Conservation (phyloP, 2,888 invertebrate species). For the Eristalinus aeneus region DNA sequence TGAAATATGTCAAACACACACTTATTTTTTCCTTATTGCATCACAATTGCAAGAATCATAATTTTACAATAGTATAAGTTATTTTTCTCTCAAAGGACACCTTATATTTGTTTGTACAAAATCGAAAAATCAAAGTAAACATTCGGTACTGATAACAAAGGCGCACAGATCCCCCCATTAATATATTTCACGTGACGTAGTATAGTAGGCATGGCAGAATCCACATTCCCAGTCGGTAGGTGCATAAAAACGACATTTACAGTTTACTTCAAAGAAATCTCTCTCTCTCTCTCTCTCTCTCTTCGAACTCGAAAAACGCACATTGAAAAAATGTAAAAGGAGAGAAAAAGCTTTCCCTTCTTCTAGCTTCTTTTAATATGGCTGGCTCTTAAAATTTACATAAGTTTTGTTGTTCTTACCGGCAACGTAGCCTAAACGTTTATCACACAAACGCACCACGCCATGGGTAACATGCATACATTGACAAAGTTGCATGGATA, state of each 20-base stretch:
- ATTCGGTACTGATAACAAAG: background rate
- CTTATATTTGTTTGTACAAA: too few species aligned
- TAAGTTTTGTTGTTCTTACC: conserved; percentile 8
- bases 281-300: too few species aligned
- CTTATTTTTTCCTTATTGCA: background rate
- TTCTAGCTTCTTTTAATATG: background rate
- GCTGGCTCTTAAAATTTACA: background rate
- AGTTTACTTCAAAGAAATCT: background rate
- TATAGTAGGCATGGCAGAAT: background rate
- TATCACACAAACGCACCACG: conserved; percentile 7
- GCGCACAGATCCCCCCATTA: background rate
- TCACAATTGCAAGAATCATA: background rate
- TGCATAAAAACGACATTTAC: conserved; percentile 21
- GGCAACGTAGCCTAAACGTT: conserved; percentile 42
- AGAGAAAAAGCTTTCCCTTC: background rate
- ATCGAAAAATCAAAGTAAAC: background rate
- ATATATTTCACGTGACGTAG: background rate
- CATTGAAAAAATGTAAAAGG: background rate
- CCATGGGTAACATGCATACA: background rate
- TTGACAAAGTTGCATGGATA: background rate
- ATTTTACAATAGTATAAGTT: conserved; percentile 44
- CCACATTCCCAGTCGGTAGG: conserved; percentile 3
- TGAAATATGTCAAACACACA: too few species aligned
- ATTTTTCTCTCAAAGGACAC: background rate
- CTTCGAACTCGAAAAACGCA: background rate